Evolutionary conservation across 1,140 invertebrate species (phyloP).

Genomic region (Drosophila yakuba): DNA sequence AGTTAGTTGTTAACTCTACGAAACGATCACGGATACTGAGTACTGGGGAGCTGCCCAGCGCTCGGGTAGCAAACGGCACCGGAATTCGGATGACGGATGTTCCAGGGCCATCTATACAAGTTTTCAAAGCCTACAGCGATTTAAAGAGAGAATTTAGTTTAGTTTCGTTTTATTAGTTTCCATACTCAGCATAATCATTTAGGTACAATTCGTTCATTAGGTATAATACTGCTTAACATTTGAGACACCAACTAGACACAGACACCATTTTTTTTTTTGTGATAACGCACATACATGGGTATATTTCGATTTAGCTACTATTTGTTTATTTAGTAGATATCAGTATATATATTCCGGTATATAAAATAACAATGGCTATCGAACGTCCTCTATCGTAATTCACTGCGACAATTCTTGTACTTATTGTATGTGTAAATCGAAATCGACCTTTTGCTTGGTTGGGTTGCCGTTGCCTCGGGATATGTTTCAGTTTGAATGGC

Average conservation of each 20-base stretch:
- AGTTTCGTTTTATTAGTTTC: slow-evolving; percentile 43
- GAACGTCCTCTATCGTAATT: slow-evolving; percentile 21
- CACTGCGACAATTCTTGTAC: slow-evolving; percentile 54
- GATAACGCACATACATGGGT: slow-evolving; percentile 27
- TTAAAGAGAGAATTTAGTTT: not conserved
- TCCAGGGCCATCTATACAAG: slow-evolving; percentile 31
- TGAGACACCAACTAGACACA: slow-evolving; percentile 61
- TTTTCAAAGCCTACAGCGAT: slow-evolving; percentile 11
- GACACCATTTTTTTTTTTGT: slow-evolving; percentile 23
- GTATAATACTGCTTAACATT: slow-evolving; percentile 70
- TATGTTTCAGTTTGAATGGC: slow-evolving; percentile 66
- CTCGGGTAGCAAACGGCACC: not conserved
- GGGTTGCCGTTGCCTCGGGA: slow-evolving; percentile 59
- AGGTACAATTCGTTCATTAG: slow-evolving; percentile 72
- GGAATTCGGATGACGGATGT: not conserved
- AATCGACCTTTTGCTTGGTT: slow-evolving; percentile 36
- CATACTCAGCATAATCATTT: slow-evolving; percentile 51
- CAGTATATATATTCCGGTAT: slow-evolving; percentile 55
- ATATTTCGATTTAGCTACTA: slow-evolving; percentile 27
- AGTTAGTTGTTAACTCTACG: slow-evolving; percentile 55
- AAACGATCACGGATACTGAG: slow-evolving; percentile 48
- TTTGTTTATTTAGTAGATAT: slow-evolving; percentile 9
- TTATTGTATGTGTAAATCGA: slow-evolving; percentile 55
- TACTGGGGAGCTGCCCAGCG: not conserved
- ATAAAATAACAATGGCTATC: slow-evolving; percentile 70